These are phyloP conservation scores for Hydrochoerus hydrochaeris DNA, from an alignment of 2,113 vertebrate genomes.

Conservation along the genomic window DNA sequence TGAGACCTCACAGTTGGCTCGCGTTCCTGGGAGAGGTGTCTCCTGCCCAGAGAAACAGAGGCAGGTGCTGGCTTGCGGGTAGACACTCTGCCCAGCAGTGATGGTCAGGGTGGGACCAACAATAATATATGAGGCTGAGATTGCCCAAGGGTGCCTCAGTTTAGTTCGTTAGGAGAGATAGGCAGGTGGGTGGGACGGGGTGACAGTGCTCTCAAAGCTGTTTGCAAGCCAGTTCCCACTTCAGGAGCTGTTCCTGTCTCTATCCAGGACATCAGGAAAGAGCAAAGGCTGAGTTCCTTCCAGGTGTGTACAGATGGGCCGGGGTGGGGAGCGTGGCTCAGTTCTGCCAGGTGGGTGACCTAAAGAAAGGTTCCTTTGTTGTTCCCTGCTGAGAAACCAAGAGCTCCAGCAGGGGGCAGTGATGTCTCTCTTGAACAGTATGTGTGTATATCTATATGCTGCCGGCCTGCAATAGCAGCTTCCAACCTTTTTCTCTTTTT, in stretches of 20 bases:
- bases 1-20: neutral
- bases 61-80: neutral
- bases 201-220: neutral
- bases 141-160: neutral
- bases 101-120: neutral
- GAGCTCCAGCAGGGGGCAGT: slow-evolving; percentile 71
- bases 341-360: fast-evolving
- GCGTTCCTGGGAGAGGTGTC: neutral
- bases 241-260: neutral
- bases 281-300: neutral
- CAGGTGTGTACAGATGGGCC: neutral
- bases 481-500: neutral
- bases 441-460: neutral
- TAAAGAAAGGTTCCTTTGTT: too few species aligned
- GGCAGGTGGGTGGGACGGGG: neutral
- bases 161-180: neutral
- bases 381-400: neutral
- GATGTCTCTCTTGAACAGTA: slow-evolving; percentile 33
- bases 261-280: neutral
- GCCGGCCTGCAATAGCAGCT: neutral
- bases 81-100: neutral
- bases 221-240: neutral
- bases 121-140: neutral
- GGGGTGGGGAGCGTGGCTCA: neutral
- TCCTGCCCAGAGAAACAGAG: neutral